Conservation (phyloP, 2,797 vertebrate genomes). For the Picus viridis region DNA sequence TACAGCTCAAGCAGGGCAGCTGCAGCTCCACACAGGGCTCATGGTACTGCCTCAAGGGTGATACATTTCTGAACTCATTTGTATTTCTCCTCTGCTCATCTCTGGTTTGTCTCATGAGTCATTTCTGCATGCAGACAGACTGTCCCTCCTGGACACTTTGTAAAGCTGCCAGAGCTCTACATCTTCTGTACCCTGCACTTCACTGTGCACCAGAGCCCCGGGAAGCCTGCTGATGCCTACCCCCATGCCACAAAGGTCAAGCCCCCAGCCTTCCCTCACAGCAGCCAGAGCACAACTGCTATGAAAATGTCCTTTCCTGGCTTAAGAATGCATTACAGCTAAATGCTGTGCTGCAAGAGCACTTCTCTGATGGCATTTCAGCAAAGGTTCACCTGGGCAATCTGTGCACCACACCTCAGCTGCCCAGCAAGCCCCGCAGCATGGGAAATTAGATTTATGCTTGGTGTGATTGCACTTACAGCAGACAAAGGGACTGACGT, state of each 20-base stretch:
- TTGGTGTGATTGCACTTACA: not conserved
- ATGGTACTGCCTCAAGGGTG: not conserved
- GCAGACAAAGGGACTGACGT: not conserved
- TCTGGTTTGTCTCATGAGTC: not conserved
- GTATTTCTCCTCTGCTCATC: not conserved
- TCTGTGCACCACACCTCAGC: not conserved
- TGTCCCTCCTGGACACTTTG: not conserved
- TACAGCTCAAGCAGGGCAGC: not conserved
- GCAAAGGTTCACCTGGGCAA: not conserved
- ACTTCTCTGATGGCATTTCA: not conserved
- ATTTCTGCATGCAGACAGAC: not conserved
- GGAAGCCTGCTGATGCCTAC: not conserved
- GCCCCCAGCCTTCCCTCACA: not conserved
- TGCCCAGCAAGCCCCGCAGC: not conserved
- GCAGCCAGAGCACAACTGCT: not conserved
- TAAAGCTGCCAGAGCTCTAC: not conserved
- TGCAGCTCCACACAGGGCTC: not conserved
- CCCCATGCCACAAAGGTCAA: not conserved
- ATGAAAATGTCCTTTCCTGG: not conserved
- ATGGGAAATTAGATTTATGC: not conserved
- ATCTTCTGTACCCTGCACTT: not conserved
- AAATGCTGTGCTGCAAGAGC: not conserved
- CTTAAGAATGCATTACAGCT: not conserved
- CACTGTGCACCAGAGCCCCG: rapidly evolving
- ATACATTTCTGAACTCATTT: not conserved